Conservation (phyloP, 1,140 invertebrate species). For the Lucilia cuprina region DNA sequence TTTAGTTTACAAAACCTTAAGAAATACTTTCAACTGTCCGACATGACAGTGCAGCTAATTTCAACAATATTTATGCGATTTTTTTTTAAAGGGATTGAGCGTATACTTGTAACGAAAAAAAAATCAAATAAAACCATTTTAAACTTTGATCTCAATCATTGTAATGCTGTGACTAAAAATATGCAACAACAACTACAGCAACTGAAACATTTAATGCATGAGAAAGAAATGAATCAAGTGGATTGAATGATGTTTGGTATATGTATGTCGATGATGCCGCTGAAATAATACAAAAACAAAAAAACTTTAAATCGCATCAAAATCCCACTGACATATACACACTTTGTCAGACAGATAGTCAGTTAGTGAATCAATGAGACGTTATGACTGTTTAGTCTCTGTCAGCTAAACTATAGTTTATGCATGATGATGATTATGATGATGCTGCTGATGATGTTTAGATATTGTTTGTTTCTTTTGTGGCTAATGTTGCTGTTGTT, state of each 20-base stretch:
- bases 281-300: no score
- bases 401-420: background rate
- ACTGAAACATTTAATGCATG: background rate
- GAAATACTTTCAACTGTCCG: background rate
- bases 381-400: no score
- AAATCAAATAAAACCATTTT: background rate
- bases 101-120: background rate
- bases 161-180: background rate
- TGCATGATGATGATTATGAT: background rate
- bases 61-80: background rate
- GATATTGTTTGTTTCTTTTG: background rate
- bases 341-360: background rate
- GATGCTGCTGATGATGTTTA: background rate
- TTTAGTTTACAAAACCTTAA: no score
- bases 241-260: background rate
- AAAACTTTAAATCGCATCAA: background rate
- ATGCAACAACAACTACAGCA: background rate
- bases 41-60: background rate
- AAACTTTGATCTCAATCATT: background rate
- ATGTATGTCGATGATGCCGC: background rate
- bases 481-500: background rate
- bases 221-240: background rate
- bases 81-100: background rate
- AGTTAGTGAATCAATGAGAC: background rate
- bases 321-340: background rate